A percentile compares a stretch with the other conserved stretches of the same genome.
phyloP scores from a whole-genome alignment of 2,797 vertebrate species.

The Oophaga sylvatica region DNA sequence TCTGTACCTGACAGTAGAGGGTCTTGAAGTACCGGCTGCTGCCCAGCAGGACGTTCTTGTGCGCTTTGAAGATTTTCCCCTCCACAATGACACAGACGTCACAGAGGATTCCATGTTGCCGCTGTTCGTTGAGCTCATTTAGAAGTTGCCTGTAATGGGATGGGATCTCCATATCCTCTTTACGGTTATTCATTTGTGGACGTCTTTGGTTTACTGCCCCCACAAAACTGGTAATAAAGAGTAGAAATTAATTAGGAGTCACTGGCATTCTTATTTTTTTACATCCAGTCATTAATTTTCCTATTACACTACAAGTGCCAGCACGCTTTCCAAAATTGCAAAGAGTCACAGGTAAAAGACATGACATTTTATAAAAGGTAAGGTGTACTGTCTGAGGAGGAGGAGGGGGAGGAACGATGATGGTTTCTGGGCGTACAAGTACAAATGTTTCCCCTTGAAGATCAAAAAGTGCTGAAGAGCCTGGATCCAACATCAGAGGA shows the following conservation, averaged over 20 bases:
- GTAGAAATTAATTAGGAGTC: background rate
- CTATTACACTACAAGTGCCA: conserved; percentile 1
- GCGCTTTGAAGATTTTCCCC: conserved; percentile 96
- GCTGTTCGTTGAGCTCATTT: conserved; percentile 93
- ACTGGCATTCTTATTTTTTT: background rate
- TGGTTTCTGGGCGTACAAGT: background rate
- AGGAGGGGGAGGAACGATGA: background rate
- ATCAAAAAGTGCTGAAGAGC: conserved; percentile 37
- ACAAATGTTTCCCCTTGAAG: conserved; percentile 22
- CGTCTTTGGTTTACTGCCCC: conserved; percentile 74
- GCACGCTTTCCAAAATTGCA: background rate
- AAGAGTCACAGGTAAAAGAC: background rate
- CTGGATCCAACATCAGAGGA: conserved; percentile 34
- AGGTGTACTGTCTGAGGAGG: background rate
- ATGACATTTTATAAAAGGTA: background rate
- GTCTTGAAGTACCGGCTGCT: conserved; percentile 99
- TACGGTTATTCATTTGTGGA: conserved; percentile 94
- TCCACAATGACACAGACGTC: conserved; percentile 95
- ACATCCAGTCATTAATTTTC: background rate
- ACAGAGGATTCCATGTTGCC: conserved; percentile 95
- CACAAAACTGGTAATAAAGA: conserved; percentile 67
- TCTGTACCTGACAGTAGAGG: conserved; percentile 94
- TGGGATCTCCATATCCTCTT: conserved; percentile 98
- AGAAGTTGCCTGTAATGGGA: conserved; percentile 97
- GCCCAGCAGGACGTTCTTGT: conserved; percentile 94